Base-by-base conservation (phyloP, 1,140 invertebrate genomes). In the Euwallacea similis region DNA sequence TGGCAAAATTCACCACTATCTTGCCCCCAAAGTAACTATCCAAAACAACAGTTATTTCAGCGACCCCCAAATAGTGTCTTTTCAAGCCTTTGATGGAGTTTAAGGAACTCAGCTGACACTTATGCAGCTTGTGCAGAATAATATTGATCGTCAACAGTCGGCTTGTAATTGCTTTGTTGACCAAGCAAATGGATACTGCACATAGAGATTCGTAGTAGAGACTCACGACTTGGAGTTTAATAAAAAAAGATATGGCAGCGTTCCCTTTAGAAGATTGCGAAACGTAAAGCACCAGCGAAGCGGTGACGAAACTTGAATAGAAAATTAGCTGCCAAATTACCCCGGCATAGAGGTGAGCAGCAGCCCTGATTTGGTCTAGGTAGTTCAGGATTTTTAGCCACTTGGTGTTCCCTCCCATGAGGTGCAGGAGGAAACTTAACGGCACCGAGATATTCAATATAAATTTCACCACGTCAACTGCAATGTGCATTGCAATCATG, bases 1-100 rank as follows among this genome's bases (percentile, higher is more conserved):
- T 67, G 7, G 11, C 42, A 59, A 59, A 67, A 16, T 43, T 42
- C 7, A 59, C 11, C 33, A 67, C 10, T 59, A 67, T 13, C 44
- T 67, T 67, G 42, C 15, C 13, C 13, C 66, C 66, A 16, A 67
- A 67, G 33, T 54, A 67, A 16, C 46, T 55, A n/a, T 67, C 59
- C 15, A 67, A 58, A 10, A 46, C 4, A 7, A n/a, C 0, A 9
- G 13, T 59, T 10, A 7, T 21, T 21, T 59, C 13, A n/a, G 58
- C 54, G 8, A 42, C 42, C 13, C 8, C 7, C 21, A 67, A 21
- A 67, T 67, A 67, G 2, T 58, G 15, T 33, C 66, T 7, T 59
- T 67, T 67, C n/a, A n/a, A 7, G 41, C 16, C 7, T 69, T 62
- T 69, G 7, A 69, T 61, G 2, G n/a, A 10, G 13, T 7, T 67